Percentiles rank a stretch among this genome's conserved stretches.
These are phyloP conservation scores for Pterocles gutturalis DNA, from an alignment of 2,113 vertebrate species.

Conservation along the genomic window DNA sequence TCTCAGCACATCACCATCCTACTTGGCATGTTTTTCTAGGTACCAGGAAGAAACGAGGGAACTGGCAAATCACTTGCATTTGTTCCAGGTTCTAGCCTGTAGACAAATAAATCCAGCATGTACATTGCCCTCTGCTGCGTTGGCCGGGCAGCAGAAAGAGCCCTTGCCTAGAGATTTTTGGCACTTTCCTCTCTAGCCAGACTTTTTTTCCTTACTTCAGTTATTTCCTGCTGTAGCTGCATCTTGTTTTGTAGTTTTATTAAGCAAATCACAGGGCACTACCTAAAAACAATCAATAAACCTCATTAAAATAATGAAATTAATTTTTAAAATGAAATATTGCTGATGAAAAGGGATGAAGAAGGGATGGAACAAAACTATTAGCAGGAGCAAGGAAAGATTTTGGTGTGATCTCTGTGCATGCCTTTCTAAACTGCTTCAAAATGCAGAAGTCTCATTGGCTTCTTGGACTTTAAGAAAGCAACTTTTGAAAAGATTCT, in stretches of 20 bases:
- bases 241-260: neutral
- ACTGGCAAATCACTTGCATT: neutral
- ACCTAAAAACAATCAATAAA: neutral
- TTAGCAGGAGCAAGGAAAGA: neutral
- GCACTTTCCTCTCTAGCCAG: neutral
- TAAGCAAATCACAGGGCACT: neutral
- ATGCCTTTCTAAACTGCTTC: neutral
- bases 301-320: neutral
- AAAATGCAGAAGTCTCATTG: neutral
- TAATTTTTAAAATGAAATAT: neutral
- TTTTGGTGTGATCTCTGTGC: neutral
- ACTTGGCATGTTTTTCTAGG: accelerated
- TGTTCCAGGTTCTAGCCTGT: neutral
- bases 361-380: neutral
- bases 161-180: neutral
- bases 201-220: neutral
- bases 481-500: neutral
- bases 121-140: neutral
- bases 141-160: neutral
- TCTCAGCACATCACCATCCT: accelerated
- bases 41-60: neutral
- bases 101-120: accelerated
- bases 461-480: neutral
- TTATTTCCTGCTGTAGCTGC: neutral
- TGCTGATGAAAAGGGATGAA: neutral